These are phyloP conservation scores for Propithecus deckenii DNA, from an alignment of 2,797 vertebrate genomes.

Conservation along the genomic window DNA sequence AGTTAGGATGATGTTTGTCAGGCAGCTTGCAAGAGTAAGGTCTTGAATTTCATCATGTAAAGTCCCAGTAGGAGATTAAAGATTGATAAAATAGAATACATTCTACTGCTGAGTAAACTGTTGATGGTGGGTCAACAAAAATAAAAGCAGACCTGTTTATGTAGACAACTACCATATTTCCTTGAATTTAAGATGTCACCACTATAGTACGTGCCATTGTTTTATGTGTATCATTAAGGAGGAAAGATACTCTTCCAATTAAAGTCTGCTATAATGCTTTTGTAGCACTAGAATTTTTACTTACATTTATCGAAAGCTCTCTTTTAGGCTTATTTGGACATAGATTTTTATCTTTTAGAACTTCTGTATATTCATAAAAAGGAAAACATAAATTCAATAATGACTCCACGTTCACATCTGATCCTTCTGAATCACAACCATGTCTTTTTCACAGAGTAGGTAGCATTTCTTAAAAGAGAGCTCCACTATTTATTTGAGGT, in stretches of 20 bases:
- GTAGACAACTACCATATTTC: background rate
- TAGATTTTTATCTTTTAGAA: conserved; percentile 18
- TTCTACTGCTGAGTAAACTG: background rate
- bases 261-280: background rate
- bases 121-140: background rate
- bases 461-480: background rate
- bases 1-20: conserved; percentile 42
- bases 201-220: background rate
- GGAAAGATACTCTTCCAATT: background rate
- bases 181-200: background rate
- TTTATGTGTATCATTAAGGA: background rate
- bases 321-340: background rate
- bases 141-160: background rate
- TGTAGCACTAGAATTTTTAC: background rate
- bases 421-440: background rate
- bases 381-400: background rate
- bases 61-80: background rate
- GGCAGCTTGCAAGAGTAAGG: background rate
- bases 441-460: background rate
- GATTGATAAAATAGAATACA: background rate
- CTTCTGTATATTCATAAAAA: background rate
- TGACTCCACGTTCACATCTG: background rate
- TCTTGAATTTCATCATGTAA: background rate
- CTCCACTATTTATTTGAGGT: background rate
- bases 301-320: background rate